Evolutionary conservation across 2,888 invertebrate species (phyloP), one percentile per base, ranked within the genome.

Genomic region (Dicranocentrus wangi): DNA sequence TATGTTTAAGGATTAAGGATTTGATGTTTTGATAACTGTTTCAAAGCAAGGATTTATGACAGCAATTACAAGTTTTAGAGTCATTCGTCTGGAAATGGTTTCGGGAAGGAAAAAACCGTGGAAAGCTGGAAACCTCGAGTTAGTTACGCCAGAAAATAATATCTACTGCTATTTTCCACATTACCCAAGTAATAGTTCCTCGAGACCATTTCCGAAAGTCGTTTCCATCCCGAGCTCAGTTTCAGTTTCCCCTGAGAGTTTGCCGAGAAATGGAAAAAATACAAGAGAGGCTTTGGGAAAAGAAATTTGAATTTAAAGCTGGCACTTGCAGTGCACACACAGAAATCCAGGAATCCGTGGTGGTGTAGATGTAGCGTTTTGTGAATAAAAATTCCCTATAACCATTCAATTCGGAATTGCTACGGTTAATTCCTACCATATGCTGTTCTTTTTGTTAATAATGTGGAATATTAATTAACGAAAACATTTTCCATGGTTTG

Each of bases 21-120:
- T 66, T 76, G 76, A 76, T 76, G 76, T 76, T 76, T 76, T 76
- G 76, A 76, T 76, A 76, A 76, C 76, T 76, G 68, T 51, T 76
- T 69, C 68, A 68, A 61, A 68, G 65, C 58, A 43, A 76, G 68
- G 76, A 76, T 76, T 76, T 76, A 76, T 76, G 76, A 76, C 76
- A 76, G 69, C 76, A 58, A 76, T 76, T 76, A 76, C 76, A 60
- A 76, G 17, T 76, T 76, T 76, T 43, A 58, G 60, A 76, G 76
- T 27, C 76, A 69, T 76, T 60, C 76, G 58, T 76, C 43, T 76
- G 17, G 32, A 75, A 75, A 65, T 25, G 17, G 58, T 25, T 28
- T 28, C 32, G 42, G 32, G 53, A 65, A 51, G 23, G n/a, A n/a
- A n/a, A n/a, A n/a, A 32, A 10, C 10, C 32, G 10, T 3, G 32